Conservation (phyloP, 2,113 vertebrate species). For the Cettia cetti region DNA sequence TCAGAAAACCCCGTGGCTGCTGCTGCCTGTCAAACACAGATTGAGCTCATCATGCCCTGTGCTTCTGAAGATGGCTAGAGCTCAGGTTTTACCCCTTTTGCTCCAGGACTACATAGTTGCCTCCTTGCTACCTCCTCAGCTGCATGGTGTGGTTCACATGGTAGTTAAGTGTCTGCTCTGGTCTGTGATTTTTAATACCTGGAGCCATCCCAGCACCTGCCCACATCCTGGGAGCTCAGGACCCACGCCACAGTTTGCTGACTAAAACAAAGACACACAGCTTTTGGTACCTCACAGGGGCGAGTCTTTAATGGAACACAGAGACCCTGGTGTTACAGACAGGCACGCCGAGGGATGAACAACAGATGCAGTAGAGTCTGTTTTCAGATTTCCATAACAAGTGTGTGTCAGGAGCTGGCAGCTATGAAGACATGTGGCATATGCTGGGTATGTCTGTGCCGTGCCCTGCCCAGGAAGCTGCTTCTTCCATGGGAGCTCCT, state of each 20-base stretch:
- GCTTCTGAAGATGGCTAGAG: not conserved
- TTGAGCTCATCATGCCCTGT: not conserved
- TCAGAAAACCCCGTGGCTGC: not conserved
- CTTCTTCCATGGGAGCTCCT: not conserved
- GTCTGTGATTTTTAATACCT: not conserved
- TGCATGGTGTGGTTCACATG: not conserved
- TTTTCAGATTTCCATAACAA: conserved; percentile 60
- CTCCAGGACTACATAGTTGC: not conserved
- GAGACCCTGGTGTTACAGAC: conserved; percentile 37
- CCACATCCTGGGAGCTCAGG: not conserved
- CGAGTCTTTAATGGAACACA: conserved; percentile 52
- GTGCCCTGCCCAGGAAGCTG: conserved; percentile 48
- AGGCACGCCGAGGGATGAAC: conserved; percentile 40
- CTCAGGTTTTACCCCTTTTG: not conserved
- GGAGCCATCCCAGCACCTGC: not conserved
- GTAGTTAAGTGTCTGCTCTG: not conserved
- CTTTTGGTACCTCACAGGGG: conserved; percentile 28
- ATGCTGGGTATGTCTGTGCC: conserved; percentile 58
- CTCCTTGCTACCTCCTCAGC: not conserved
- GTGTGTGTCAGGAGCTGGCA: conserved; percentile 64
- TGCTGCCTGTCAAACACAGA: not conserved
- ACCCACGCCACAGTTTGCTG: not conserved
- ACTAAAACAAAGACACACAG: not conserved
- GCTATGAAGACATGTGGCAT: conserved; percentile 62
- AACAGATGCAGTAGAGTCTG: conserved; percentile 61